A percentile compares a stretch with the other conserved stretches of the same genome.
phyloP scores from a whole-genome alignment of 2,113 vertebrate species.

The Lates calcarifer region DNA sequence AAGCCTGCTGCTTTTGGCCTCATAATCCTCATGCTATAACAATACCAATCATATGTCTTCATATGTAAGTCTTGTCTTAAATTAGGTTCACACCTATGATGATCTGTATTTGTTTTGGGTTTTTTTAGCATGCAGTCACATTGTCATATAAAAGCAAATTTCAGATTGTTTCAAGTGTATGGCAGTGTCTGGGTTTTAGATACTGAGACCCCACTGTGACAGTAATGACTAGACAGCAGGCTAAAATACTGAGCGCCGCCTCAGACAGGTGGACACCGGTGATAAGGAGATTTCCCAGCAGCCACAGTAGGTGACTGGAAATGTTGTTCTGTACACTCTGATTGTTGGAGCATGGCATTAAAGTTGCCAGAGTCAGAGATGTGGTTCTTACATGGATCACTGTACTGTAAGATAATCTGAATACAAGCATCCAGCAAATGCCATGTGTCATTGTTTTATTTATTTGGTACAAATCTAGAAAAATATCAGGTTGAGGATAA shows the following conservation, averaged over 20 bases:
- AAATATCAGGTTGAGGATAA: slow-evolving; percentile 1
- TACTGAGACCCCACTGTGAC: slow-evolving; percentile 55
- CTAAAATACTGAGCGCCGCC: slow-evolving; percentile 36
- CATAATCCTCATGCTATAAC: neutral
- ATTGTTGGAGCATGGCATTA: slow-evolving; percentile 31
- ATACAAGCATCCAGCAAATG: neutral
- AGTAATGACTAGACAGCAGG: slow-evolving; percentile 62
- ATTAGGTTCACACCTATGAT: neutral
- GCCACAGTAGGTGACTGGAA: slow-evolving; percentile 40
- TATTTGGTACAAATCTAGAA: neutral
- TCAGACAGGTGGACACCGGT: slow-evolving; percentile 62
- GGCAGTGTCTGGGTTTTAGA: slow-evolving; percentile 19
- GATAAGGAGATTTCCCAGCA: slow-evolving; percentile 68
- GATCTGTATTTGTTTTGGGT: neutral
- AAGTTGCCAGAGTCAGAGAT: slow-evolving; percentile 32
- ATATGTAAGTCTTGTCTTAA: neutral
- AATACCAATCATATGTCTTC: neutral
- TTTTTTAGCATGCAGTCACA: neutral
- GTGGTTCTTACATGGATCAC: neutral
- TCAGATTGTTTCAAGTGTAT: slow-evolving; percentile 22
- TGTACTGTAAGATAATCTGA: neutral
- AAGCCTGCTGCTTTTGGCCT: neutral
- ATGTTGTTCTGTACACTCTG: slow-evolving; percentile 26
- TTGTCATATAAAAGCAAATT: slow-evolving; percentile 9
- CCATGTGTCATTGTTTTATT: neutral